Base-by-base conservation (phyloP, 2,113 vertebrate species). In the Oryctolagus cuniculus region DNA sequence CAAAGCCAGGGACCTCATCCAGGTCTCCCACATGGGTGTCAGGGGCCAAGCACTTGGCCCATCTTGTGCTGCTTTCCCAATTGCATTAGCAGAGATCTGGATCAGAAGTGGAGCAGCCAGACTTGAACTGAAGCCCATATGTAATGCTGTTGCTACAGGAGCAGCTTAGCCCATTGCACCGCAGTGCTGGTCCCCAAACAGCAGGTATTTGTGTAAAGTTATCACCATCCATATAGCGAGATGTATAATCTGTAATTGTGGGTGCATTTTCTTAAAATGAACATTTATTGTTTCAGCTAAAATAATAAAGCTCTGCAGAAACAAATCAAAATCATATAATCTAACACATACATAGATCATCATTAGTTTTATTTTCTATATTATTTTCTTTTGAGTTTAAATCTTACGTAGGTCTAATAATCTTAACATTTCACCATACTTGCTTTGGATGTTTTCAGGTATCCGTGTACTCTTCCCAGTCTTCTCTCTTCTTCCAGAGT, bases 151-250 rank as follows among this genome's bases (percentile, higher is more conserved):
- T 58, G 55, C 13, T 58, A 58, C 55, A 58, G 55, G 55, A 58
- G 11, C 3, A 58, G 55, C 55, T 58, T 58, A 58, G 17, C 55
- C 13, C 17, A 17, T 17, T 58, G 55, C 55, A 58, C 17, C 13
- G 12, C 55, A 58, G 55, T 58, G 55, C 55, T 58, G 55, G 55
- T 58, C 55, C 55, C 51, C 51, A 87, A 53, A 95, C 12, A 77
- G 53, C 75, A 82, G 53, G 27, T 73, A 66, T 92, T 79, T 81
- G 34, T 66, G 12, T 94, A 83, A 87, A 87, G 38, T 90, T 87
- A 22, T 63, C 86, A n/a, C 44, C 66, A 38, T 78, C 53, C 53
- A 2, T 55, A 16, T 55, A 16, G 53, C 53, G 38, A 38, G 38
- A 38, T 38, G 38, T 38, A 38, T 38, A 21, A 67, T 53, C 25